Percentiles rank a stretch among this genome's conserved stretches.
Evolutionary conservation across 2,888 invertebrate genomes (phyloP).

Genomic region (Cyaniris semiargus): DNA sequence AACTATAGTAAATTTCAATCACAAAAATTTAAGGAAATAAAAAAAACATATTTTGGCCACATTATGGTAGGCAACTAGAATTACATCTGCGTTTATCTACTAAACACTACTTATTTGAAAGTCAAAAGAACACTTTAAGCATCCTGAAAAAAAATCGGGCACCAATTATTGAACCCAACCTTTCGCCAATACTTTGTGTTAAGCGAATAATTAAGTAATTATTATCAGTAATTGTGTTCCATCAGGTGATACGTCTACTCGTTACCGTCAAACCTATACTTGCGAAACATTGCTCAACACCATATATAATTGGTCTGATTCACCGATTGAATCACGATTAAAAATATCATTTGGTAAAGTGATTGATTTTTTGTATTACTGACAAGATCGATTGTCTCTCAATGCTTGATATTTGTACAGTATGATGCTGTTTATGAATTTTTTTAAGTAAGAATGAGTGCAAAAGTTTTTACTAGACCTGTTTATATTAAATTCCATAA

Average conservation of each 20-base stretch:
- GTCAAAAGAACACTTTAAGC: too few relatives aligned
- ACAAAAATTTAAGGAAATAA: too few relatives aligned
- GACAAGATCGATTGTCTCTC: conserved; percentile 1
- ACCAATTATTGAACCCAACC: too few relatives aligned
- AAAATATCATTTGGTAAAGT: background rate
- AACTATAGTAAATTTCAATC: background rate
- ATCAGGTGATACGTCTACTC: background rate
- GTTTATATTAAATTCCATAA: too few relatives aligned
- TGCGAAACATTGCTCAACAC: background rate
- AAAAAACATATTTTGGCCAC: too few relatives aligned
- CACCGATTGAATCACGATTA: conserved; percentile 18
- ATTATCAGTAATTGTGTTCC: background rate
- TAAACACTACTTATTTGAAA: too few relatives aligned
- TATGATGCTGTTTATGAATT: background rate
- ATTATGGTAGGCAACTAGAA: too few relatives aligned
- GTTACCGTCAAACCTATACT: background rate
- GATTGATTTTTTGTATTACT: conserved; percentile 5
- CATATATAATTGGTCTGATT: conserved; percentile 24
- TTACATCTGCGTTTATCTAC: too few relatives aligned
- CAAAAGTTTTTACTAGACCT: too few relatives aligned
- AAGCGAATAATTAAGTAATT: too few relatives aligned
- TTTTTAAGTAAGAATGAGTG: background rate
- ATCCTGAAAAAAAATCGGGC: too few relatives aligned
- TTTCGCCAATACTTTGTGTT: too few relatives aligned
- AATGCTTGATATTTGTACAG: background rate